Evolutionary conservation across 2,113 vertebrate genomes (phyloP), one percentile per base, ranked within the genome.

Genomic region (Tauraco erythrolophus): DNA sequence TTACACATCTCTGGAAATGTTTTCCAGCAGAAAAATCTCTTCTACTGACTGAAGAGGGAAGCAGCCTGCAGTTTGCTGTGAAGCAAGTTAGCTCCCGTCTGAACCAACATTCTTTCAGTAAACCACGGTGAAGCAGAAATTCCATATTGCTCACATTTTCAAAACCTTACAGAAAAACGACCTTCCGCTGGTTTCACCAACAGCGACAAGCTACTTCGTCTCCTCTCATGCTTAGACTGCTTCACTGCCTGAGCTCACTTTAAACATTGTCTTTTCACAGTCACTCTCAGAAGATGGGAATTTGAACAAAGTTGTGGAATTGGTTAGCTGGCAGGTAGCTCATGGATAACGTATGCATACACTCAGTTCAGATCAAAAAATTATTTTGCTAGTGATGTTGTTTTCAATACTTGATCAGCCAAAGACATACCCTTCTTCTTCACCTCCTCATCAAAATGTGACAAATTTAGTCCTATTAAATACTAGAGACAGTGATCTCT

Each of bases 71-170:
- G 76, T 84, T 86, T 96, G 68, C 64, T 78, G 60, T 87, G 81
- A 94, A 88, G 85, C 94, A 98, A 98, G 92, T 95, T 97, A 95
- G 90, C 92, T 96, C 97, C 96, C 93, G 87, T 88, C 87, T 97
- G 97, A 97, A 97, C 83, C 87, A 96, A 94, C 72, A 80, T 41
- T 54, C 41, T 96, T 51, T 46, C 71, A 95, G 90, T 87, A 92
- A 96, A 96, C 77, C 77, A 83, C 61, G 30, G 19, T 8, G n/a
- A 92, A 90, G 88, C 53, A 93, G 92, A 95, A 96, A 94, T 95
- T 86, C 70, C 31, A 19, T 22, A 57, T 33, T 35, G 51, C 45
- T 89, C 56, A 31, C 11, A 7, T 53, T 89, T 69, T n/a, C 43
- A 84, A 97, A 97, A 78, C 48, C 30, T 84, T 51, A 93, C 84